phyloP scores from a whole-genome alignment of 2,888 invertebrate species.

The Pyrrhia umbra region DNA sequence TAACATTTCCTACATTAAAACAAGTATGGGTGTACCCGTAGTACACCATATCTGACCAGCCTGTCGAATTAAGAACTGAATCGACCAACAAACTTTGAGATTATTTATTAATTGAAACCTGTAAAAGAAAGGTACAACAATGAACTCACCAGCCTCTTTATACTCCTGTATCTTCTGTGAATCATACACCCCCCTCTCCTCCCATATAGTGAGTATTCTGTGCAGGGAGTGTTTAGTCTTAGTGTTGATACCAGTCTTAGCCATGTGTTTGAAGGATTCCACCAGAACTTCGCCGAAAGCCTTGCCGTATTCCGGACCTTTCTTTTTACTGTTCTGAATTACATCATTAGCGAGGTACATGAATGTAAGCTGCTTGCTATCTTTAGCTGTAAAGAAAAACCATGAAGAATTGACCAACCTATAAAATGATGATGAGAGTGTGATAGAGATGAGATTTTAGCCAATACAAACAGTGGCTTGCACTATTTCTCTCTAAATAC shows the following conservation, averaged over 20 bases:
- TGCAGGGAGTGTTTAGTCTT: slow-evolving; percentile 95
- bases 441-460: too few species aligned
- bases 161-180: slow-evolving; percentile 94
- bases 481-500: too few species aligned
- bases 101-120: too few species aligned
- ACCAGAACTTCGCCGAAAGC: slow-evolving; percentile 95
- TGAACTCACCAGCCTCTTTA: slow-evolving; percentile 90
- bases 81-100: too few species aligned
- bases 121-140: neutral
- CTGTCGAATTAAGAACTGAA: too few species aligned
- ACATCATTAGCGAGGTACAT: slow-evolving; percentile 99
- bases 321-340: slow-evolving; percentile 99
- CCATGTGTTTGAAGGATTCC: slow-evolving; percentile 96
- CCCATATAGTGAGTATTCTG: slow-evolving; percentile 97
- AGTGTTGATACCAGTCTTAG: slow-evolving; percentile 93
- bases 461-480: too few species aligned
- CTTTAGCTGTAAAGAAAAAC: slow-evolving; percentile 91
- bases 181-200: slow-evolving; percentile 97
- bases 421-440: too few species aligned
- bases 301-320: slow-evolving; percentile 98
- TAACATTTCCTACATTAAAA: too few species aligned
- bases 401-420: slow-evolving; percentile 4
- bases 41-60: too few species aligned
- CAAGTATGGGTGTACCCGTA: too few species aligned
- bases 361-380: slow-evolving; percentile 96